Percentiles rank a stretch among this genome's conserved stretches.
phyloP scores from a whole-genome alignment of 2,797 vertebrate species.

The Syngnathus acus region DNA sequence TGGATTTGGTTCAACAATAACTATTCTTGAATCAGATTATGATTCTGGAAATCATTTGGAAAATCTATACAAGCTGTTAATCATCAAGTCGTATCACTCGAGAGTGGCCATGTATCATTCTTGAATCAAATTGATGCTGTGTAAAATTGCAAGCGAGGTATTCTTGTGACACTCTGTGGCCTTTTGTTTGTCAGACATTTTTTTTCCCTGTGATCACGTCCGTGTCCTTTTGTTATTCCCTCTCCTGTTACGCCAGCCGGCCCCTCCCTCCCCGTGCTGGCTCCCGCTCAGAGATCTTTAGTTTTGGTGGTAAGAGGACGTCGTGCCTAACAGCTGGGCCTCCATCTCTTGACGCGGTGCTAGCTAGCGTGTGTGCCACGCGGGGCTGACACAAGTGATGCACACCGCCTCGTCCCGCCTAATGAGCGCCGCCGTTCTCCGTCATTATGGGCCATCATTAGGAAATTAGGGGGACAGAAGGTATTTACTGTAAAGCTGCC shows the following conservation, averaged over 20 bases:
- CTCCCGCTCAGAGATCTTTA: conserved; percentile 22
- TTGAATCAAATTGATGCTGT: not conserved
- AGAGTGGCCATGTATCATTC: not conserved
- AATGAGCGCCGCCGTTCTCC: conserved; percentile 98
- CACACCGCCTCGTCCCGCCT: conserved; percentile 91
- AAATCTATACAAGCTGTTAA: too few relatives aligned
- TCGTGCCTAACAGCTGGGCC: conserved; percentile 83
- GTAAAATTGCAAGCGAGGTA: not conserved
- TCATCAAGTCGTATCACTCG: too few relatives aligned
- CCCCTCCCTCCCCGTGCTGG: not conserved
- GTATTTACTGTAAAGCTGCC: conserved; percentile 99
- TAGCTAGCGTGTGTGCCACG: conserved; percentile 76
- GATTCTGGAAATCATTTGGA: too few relatives aligned
- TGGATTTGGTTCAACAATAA: too few relatives aligned
- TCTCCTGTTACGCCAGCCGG: not conserved
- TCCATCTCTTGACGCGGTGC: conserved; percentile 88
- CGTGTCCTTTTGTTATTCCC: conserved; percentile 10
- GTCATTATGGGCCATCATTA: conserved; percentile 99
- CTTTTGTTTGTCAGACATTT: conserved; percentile 22
- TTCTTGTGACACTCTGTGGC: conserved; percentile 20
- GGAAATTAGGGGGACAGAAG: conserved; percentile 99
- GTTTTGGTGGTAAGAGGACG: conserved; percentile 52
- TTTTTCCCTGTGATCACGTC: not conserved
- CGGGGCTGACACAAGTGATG: conserved; percentile 92
- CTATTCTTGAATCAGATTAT: too few relatives aligned